Base-by-base conservation (phyloP, 2,888 invertebrate genomes). In the Syrista parreyssii region DNA sequence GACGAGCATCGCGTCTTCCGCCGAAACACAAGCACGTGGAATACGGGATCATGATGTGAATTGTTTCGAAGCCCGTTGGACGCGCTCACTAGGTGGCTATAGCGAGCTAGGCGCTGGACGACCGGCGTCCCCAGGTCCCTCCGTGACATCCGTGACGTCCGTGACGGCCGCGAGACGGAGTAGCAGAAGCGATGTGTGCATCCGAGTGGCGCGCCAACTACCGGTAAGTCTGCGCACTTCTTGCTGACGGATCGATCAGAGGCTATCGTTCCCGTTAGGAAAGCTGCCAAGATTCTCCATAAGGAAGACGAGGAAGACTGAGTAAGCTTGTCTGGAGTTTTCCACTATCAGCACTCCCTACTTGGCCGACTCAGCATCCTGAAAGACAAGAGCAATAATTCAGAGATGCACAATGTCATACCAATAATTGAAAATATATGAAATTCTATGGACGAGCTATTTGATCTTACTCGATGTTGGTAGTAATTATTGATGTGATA, bases 21-120 rank as follows among this genome's bases (percentile, higher is more conserved):
- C 87, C 83, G 79, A 86, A 87, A 82, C 86, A 86, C 82, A 88
- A 83, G 82, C 88, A 88, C 85, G 88, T 86, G 85, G 88, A 86
- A 83, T 88, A 88, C 76, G 88, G 88, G 76, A 88, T 88, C 88
- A 88, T 88, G 81, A 79, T 79, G 83, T 36, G n/a, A 33, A 77
- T 31, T n/a, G 74, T 34, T 75, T 76, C 68, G 72, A 71, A 75
- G 75, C 75, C 75, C 75, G 79, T 78, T 75, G 77, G 78, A 74
- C 75, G 68, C 68, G 75, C 79, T 77, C 74, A 75, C 77, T 36
- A 73, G 77, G 77, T 75, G 77, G 36, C 74, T 77, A 77, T 77
- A 77, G 77, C 75, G 74, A 75, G 74, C 77, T 34, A 33, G 73
- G 32, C 74, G 69, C 73, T 74, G 77, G 75, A 75, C 71, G 71